phyloP scores from a whole-genome alignment of 35 echinoderm and acorn worm genomes.

The Stichopus chloronotus region DNA sequence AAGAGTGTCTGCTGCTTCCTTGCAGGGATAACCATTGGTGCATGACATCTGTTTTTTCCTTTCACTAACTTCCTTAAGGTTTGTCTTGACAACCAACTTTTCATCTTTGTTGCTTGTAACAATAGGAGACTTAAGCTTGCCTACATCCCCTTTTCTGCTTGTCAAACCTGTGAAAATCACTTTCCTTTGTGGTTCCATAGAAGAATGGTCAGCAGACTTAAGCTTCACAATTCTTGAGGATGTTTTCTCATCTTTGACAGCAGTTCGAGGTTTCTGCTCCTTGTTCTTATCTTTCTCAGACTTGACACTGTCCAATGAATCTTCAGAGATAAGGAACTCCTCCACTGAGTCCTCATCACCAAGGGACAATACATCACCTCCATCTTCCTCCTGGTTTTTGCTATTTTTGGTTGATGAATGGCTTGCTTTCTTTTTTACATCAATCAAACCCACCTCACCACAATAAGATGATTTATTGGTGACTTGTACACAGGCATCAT shows the following conservation, averaged over 20 bases:
- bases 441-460: not conserved
- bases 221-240: not conserved
- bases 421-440: not conserved
- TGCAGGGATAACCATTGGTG: not conserved
- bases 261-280: not conserved
- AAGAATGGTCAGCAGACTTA: not conserved
- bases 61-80: not conserved
- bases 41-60: not conserved
- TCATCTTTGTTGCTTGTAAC: not conserved
- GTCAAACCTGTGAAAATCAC: not conserved
- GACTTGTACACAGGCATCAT: not conserved
- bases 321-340: not conserved
- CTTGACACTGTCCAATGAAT: constrained; percentile 17
- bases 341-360: constrained; percentile 29
- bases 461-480: not conserved
- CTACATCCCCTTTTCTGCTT: not conserved
- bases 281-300: not conserved
- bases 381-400: not conserved
- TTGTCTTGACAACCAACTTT: not conserved
- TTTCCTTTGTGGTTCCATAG: not conserved
- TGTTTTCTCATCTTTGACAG: not conserved
- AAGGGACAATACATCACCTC: constrained; percentile 28
- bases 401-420: not conserved
- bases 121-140: not conserved
- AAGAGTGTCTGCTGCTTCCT: not conserved